Conservation (phyloP, 2,113 vertebrate species). For the Procapra przewalskii region DNA sequence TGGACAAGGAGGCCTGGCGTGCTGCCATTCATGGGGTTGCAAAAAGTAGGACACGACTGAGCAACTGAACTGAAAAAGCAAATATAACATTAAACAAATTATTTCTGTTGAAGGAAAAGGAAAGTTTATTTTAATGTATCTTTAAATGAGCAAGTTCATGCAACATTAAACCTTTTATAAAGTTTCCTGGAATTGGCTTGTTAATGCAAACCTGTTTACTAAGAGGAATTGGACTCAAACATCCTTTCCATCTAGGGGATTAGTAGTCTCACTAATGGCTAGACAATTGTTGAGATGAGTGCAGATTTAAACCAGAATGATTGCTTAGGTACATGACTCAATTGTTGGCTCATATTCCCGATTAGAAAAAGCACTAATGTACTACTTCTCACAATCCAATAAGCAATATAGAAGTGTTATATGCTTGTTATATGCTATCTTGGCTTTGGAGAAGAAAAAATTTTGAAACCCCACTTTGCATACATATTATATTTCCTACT, state of each 20-base stretch:
- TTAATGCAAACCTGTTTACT: not conserved
- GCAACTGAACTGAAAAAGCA: not conserved
- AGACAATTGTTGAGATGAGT: not conserved
- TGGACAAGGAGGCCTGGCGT: no score
- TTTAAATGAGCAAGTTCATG: constrained; percentile 13
- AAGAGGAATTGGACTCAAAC: constrained; percentile 9
- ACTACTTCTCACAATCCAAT: not conserved
- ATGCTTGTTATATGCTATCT: not conserved
- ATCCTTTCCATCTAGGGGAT: constrained; percentile 47
- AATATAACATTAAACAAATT: constrained; percentile 10
- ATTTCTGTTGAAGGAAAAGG: not conserved
- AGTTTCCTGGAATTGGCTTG: not conserved
- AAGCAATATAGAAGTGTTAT: not conserved
- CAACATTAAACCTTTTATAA: constrained; percentile 38
- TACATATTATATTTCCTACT: not conserved
- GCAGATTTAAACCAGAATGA: constrained; percentile 46
- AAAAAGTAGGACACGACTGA: no score
- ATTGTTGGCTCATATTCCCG: not conserved
- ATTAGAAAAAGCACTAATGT: not conserved
- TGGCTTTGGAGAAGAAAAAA: not conserved
- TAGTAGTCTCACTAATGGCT: constrained; percentile 7
- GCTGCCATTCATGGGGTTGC: no score
- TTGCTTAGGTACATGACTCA: not conserved
- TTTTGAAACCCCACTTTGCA: not conserved
- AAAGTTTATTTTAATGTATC: constrained; percentile 15